Base-by-base conservation (phyloP, 2,797 vertebrate species). In the Prunella strophiata region DNA sequence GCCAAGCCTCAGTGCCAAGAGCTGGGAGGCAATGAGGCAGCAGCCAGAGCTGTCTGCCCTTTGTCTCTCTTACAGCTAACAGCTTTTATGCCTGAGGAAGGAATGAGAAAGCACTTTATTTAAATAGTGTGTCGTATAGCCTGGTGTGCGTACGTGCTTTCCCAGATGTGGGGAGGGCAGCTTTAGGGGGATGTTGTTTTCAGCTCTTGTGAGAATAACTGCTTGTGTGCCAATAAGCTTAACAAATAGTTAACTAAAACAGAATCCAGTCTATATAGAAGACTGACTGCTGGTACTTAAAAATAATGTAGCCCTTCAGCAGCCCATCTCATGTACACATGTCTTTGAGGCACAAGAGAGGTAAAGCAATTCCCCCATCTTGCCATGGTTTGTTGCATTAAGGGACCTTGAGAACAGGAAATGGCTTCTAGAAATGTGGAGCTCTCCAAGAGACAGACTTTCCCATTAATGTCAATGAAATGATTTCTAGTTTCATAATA, bases 381-480 rank as follows among this genome's bases (percentile, higher is more conserved):
- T 43, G 26, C 50, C 78, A 51, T 62, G 90, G 77, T 91, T 95
- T 59, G 7, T 73, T 96, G 96, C 88, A 72, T 97, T 92, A 89
- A 68, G 84, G 88, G 94, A 95, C 92, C 95, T 50, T 91, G 89
- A 96, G 91, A 96, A 76, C n/a, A 93, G 48, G 85, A 96, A 95
- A 94, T 77, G 93, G 71, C 84, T 85, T 94, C 93, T 83, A 87
- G 88, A 97, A 97, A 97, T 95, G 96, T 91, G 89, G 93, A 88
- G 83, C 83, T 96, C 74, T 96, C 96, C 78, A 65, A 96, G 97
- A 97, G 95, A 87, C 83, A 96, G 96, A 93, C 93, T 97, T 97
- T 97, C 67, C 82, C 79, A 94, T 97, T 97, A 98, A 96, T 97
- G 97, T 96, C 88, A 95, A 63, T 85, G 94, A 93, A 97, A 93